Percentiles rank a stretch among this genome's conserved stretches.
Evolutionary conservation across 2,113 vertebrate genomes (phyloP).

Genomic region (Pseudolaguvia tuberculata): DNA sequence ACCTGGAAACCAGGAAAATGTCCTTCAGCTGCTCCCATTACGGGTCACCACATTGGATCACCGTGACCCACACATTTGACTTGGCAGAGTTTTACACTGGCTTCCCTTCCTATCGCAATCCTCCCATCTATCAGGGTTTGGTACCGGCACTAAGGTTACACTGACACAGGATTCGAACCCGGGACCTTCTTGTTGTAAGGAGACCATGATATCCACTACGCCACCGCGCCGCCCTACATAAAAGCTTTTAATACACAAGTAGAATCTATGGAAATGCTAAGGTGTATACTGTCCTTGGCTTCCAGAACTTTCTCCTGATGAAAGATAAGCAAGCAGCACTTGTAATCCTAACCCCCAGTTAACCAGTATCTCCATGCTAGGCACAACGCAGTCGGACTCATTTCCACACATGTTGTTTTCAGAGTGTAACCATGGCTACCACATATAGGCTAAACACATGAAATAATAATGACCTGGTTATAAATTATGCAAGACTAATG

Average conservation of each 20-base stretch:
- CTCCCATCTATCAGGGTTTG: too few species aligned
- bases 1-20: too few species aligned
- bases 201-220: too few species aligned
- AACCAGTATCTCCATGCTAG: conserved; percentile 23
- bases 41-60: too few species aligned
- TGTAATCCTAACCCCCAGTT: conserved; percentile 34
- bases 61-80: too few species aligned
- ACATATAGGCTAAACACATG: conserved; percentile 41
- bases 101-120: too few species aligned
- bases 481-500: conserved; percentile 63
- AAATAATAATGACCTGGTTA: conserved; percentile 44
- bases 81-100: too few species aligned
- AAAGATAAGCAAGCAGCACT: conserved; percentile 13
- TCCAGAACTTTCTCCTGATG: neutral
- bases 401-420: conserved; percentile 18
- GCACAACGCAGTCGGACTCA: conserved; percentile 31
- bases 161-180: too few species aligned
- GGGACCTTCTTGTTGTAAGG: too few species aligned
- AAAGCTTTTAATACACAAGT: neutral
- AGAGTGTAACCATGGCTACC: neutral
- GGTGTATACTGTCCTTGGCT: neutral
- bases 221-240: neutral
- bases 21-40: too few species aligned
- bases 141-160: too few species aligned
- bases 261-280: too few species aligned